Base-by-base conservation (phyloP, 2,797 vertebrate species). In the Sternarchorhynchus goeldii region DNA sequence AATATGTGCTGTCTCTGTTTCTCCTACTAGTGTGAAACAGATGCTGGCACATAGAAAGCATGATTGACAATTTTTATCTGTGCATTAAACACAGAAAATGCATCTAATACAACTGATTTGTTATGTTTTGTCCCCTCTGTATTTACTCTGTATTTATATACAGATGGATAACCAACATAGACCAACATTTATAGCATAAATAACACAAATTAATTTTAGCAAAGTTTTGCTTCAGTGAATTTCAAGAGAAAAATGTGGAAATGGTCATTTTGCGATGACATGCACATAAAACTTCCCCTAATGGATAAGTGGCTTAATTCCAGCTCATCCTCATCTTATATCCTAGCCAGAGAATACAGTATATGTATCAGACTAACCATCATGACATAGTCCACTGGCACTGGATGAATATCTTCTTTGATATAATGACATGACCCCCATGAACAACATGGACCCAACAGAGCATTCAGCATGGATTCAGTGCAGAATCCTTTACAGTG, bases 381-480 rank as follows among this genome's bases (percentile, higher is more conserved):
- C 82, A 83, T 85, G 56, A 84, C 81, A 78, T 85, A 89, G 77
- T 83, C 89, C 72, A 88, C 84, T 85, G 75, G 85, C 80, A 88
- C 83, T 83, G 84, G 81, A 89, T 82, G 55, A 50, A 88, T 81
- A 87, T 65, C 39, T 87, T 88, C 36, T 82, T 77, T 85, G 83
- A 87, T 69, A 86, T 88, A 78, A 57, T 85, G 83, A 87, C 65
- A 86, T 88, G 78, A 57, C 80, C 87, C 86, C 21, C 63, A 79
- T 79, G 53, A 81, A 73, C 36, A 86, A 78, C 87, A 87, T 88
- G 87, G 88, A 91, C 87, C 88, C 88, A 82, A 87, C 83, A 45
- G 55, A 82, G 70, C 70, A 76, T 81, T 80, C 77, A 45, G 2
- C 76, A 45, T 85, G 79, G 81, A 88, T 62, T 77, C 58, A 76